Conservation (phyloP, 2,113 vertebrate genomes). For the Melanostigma gelatinosum region DNA sequence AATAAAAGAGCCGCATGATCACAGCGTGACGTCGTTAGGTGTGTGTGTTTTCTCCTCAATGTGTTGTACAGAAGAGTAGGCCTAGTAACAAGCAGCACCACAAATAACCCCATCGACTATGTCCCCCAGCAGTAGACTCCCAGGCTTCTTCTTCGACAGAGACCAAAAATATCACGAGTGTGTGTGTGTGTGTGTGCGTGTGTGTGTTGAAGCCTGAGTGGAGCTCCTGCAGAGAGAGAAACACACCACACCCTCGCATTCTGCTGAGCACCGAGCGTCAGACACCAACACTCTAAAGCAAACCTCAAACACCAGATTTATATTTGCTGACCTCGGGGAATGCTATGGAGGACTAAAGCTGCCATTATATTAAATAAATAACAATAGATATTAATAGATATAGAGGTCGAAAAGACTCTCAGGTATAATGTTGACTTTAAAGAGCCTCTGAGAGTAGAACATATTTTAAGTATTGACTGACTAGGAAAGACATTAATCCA, state of each 20-base stretch:
- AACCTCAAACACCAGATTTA: constrained; percentile 50
- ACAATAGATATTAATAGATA: too few relatives aligned
- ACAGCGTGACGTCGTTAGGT: constrained; percentile 29
- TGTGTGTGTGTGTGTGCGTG: too few relatives aligned
- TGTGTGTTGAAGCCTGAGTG: constrained; percentile 20
- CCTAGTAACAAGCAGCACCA: constrained; percentile 46
- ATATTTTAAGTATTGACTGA: too few relatives aligned
- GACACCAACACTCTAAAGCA: constrained; percentile 24
- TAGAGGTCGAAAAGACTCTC: too few relatives aligned
- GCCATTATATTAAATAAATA: too few relatives aligned
- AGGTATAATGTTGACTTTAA: too few relatives aligned
- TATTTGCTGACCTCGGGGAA: constrained; percentile 21
- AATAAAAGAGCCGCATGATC: constrained; percentile 38
- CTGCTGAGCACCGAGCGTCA: constrained; percentile 28
- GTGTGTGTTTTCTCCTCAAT: constrained; percentile 14
- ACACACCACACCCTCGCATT: constrained; percentile 46
- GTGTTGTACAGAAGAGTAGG: background rate
- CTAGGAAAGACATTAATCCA: too few relatives aligned
- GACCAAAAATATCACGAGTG: constrained; percentile 56
- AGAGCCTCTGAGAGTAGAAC: too few relatives aligned
- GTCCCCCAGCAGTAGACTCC: constrained; percentile 34
- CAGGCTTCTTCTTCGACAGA: constrained; percentile 22
- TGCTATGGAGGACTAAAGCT: background rate
- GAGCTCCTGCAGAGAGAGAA: constrained; percentile 45
- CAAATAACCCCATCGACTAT: constrained; percentile 70